Evolutionary conservation across 2,888 invertebrate genomes (phyloP), one percentile per base, ranked within the genome.

Genomic region (Drosophila leonis): DNA sequence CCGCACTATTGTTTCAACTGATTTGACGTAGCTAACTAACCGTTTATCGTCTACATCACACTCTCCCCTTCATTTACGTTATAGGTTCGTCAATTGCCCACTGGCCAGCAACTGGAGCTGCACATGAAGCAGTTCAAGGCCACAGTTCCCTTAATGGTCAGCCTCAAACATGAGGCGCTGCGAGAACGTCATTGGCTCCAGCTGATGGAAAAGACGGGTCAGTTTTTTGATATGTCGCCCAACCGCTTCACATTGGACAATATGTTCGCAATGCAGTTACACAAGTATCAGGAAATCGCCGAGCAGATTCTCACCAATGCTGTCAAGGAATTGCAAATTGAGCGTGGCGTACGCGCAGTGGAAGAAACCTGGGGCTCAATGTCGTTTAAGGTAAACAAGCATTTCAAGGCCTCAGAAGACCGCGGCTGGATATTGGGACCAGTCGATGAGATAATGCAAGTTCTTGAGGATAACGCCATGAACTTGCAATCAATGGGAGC

Each of bases 261-360:
- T 90, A 97, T 98, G 95, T 98, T 98, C 91, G 95, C 96, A 1
- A 98, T 98, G 98, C 96, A 98, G 88, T 93, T 98, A 69, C 97
- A 97, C 85, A 95, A 96, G 77, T 97, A 97, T 90, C 96, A 96
- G 91, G 93, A 97, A 0, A 96, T 96, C 6, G 98, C 98, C 41
- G 96, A 96, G 83, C 95, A 96, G 90, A 98, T 98, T 63, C 96
- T 98, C 31, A 97, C 95, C 77, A 96, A 96, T 91, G 98, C 98
- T 35, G 96, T 97, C 74, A 98, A 98, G 94, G 98, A 98, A 92
- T 93, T 98, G 89, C 95, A 96, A n/a, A 98, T 98, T 84, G 98
- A 98, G 92, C 96, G 96, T 78, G 97, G 97, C 15, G 96, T 98
- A 0, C 96, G 95, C 87, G 97, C 97, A 55, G 95, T 98, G 0